Evolutionary conservation across 2,797 vertebrate species (phyloP).

Genomic region (Oceanodroma leucorhoa): DNA sequence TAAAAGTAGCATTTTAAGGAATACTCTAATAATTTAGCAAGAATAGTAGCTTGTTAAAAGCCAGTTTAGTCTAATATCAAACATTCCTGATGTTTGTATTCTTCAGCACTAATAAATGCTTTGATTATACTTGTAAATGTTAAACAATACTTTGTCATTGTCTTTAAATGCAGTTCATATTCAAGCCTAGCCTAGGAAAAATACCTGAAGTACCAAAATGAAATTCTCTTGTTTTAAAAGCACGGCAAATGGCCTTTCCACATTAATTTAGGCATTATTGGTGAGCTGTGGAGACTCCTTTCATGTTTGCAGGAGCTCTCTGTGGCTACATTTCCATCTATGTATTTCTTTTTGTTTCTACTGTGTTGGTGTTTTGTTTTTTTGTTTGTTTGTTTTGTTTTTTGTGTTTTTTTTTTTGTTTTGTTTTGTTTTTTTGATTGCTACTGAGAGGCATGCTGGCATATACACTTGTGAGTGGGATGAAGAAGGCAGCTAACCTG

Average conservation of each 20-base stretch:
- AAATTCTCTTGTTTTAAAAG: neutral
- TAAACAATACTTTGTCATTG: neutral
- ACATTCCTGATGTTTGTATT: neutral
- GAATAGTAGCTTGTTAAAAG: neutral
- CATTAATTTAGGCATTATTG: neutral
- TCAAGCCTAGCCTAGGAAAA: neutral
- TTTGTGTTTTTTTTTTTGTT: no score
- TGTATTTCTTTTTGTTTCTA: neutral
- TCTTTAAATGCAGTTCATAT: neutral
- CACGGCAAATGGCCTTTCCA: neutral
- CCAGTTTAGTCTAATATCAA: slow-evolving; percentile 8
- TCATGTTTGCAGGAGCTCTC: neutral
- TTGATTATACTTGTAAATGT: neutral
- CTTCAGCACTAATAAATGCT: neutral
- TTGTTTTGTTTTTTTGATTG: neutral
- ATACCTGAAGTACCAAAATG: neutral
- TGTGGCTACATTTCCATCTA: neutral
- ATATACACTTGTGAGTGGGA: neutral
- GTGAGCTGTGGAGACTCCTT: neutral
- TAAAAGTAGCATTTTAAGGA: slow-evolving; percentile 13
- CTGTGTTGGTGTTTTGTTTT: neutral
- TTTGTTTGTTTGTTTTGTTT: no score
- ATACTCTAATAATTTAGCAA: neutral
- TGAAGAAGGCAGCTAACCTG: neutral
- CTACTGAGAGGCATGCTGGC: neutral